Conservation (phyloP, 2,888 invertebrate species). For the Holacanthella duospinosa region DNA sequence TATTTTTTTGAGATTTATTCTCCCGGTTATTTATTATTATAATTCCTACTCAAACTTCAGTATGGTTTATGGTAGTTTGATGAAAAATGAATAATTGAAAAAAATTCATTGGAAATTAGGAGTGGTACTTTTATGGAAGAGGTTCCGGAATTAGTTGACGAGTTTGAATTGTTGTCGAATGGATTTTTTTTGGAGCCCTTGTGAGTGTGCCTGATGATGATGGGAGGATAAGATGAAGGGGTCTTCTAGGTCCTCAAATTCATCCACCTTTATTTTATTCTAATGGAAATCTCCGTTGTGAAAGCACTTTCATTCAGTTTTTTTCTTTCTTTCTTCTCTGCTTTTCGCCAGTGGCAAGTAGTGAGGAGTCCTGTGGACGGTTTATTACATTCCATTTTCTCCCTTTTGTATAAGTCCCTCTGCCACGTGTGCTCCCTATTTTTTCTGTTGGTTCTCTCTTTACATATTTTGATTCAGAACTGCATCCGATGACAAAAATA, state of each 20-base stretch:
- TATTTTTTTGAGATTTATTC: too few relatives aligned
- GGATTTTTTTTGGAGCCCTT: neutral
- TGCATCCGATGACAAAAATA: neutral
- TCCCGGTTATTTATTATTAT: neutral
- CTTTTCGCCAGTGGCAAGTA: neutral
- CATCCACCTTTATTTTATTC: neutral
- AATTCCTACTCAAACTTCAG: neutral
- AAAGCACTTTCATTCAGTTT: neutral
- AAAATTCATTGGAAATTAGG: neutral
- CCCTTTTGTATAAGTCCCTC: too few relatives aligned
- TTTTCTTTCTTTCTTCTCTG: neutral
- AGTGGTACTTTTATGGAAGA: neutral
- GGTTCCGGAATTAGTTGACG: neutral
- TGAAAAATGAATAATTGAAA: neutral
- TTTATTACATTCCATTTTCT: too few relatives aligned
- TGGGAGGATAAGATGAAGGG: conserved; percentile 5
- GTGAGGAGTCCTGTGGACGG: too few relatives aligned
- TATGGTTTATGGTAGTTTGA: neutral
- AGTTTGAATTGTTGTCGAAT: neutral
- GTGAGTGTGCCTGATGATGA: neutral
- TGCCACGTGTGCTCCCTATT: too few relatives aligned
- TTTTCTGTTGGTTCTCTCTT: neutral
- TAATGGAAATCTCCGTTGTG: neutral
- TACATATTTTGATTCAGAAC: too few relatives aligned
- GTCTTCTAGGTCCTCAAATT: too few relatives aligned